phyloP scores from a whole-genome alignment of 2,797 vertebrate species.

The Buceros bicornis region DNA sequence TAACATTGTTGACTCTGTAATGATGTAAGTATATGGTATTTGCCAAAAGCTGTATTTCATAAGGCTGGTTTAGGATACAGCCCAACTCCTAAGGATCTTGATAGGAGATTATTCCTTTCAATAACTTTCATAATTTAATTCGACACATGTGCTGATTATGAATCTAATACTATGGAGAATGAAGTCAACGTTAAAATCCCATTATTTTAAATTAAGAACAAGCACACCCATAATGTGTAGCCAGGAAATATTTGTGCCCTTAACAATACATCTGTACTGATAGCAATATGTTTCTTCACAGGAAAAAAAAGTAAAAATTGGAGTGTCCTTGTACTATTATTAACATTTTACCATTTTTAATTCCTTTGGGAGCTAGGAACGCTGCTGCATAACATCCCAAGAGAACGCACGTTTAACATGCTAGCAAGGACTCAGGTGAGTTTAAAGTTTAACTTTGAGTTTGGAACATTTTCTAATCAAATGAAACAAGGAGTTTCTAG shows the following conservation, averaged over 20 bases:
- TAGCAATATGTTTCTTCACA: not conserved
- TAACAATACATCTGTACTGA: slow-evolving; percentile 15
- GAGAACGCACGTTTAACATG: slow-evolving; percentile 40
- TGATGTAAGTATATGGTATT: slow-evolving; percentile 63
- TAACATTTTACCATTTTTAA: not conserved
- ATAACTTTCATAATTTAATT: slow-evolving; percentile 55
- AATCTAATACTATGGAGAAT: slow-evolving; percentile 40
- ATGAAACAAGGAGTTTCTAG: slow-evolving; percentile 46
- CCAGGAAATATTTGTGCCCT: slow-evolving; percentile 59
- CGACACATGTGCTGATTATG: slow-evolving; percentile 55
- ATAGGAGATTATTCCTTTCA: slow-evolving; percentile 57
- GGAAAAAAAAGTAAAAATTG: not conserved
- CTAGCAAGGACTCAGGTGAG: slow-evolving; percentile 23
- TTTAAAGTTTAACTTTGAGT: slow-evolving; percentile 67
- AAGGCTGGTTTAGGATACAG: slow-evolving; percentile 54
- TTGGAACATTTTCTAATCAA: slow-evolving; percentile 52
- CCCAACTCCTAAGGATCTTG: slow-evolving; percentile 44
- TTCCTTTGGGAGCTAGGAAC: not conserved
- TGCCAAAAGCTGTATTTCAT: slow-evolving; percentile 66
- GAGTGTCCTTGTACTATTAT: not conserved
- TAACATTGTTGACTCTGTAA: slow-evolving; percentile 58
- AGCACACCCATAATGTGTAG: slow-evolving; percentile 49
- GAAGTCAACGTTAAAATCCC: slow-evolving; percentile 34
- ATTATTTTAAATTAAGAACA: slow-evolving; percentile 40
- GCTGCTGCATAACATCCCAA: not conserved